Evolutionary conservation across 1,140 invertebrate species (phyloP).

Genomic region (Lasioglossum baleicum): DNA sequence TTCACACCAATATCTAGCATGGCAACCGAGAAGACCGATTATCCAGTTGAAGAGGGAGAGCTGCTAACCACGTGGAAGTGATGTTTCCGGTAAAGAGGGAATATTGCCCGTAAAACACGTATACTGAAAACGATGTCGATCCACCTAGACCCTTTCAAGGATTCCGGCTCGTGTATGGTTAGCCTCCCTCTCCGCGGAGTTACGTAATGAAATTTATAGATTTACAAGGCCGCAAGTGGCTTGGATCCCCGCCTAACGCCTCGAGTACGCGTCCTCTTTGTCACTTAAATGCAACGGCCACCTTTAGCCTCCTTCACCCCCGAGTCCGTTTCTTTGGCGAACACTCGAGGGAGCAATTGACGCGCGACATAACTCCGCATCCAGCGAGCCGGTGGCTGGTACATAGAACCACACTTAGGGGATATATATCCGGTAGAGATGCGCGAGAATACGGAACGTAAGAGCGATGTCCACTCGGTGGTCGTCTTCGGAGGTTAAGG

Average conservation of each 20-base stretch:
- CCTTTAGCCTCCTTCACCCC: conserved; percentile 43
- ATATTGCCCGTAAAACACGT: too few relatives aligned
- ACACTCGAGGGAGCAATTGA: conserved; percentile 64
- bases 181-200: background rate
- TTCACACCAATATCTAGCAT: too few relatives aligned
- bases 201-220: conserved; percentile 50
- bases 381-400: conserved; percentile 62
- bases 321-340: conserved; percentile 53
- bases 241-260: too few relatives aligned
- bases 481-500: conserved; percentile 51
- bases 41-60: too few relatives aligned
- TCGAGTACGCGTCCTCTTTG: conserved; percentile 34
- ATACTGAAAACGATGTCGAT: too few relatives aligned
- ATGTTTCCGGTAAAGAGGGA: too few relatives aligned
- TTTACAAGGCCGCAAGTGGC: background rate
- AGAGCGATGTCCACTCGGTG: conserved; percentile 55
- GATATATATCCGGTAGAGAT: conserved; percentile 62
- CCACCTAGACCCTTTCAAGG: too few relatives aligned
- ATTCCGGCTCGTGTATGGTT: background rate
- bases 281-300: conserved; percentile 29
- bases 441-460: conserved; percentile 43
- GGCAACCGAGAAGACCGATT: too few relatives aligned
- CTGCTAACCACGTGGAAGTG: too few relatives aligned
- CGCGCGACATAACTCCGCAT: conserved; percentile 70
- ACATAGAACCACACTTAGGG: conserved; percentile 77